These are phyloP conservation scores for Portunus trituberculatus DNA, from an alignment of 1,140 invertebrate genomes.

Conservation along the genomic window DNA sequence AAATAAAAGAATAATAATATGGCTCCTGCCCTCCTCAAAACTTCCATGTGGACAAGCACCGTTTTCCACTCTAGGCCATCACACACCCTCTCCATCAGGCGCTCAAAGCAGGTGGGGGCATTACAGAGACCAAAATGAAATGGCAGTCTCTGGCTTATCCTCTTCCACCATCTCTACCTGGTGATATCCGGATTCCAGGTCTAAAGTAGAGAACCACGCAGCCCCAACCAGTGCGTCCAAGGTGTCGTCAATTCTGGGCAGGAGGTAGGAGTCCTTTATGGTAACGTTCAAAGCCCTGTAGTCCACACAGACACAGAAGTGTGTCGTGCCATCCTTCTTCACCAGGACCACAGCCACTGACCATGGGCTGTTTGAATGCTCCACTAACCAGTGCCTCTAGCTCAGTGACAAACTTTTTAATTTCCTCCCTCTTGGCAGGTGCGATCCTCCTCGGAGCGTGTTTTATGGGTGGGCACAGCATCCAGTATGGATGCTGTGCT, in stretches of 20 bases:
- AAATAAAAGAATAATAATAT: too few relatives aligned
- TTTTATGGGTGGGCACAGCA: background rate
- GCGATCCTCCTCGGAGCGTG: background rate
- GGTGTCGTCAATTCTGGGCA: background rate
- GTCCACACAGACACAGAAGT: background rate
- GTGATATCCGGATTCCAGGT: background rate
- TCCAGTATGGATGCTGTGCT: background rate
- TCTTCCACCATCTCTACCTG: background rate
- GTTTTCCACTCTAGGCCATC: background rate
- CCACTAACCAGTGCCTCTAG: background rate
- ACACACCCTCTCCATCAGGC: background rate
- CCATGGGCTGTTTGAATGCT: background rate
- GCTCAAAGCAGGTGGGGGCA: background rate
- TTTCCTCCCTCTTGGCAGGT: background rate
- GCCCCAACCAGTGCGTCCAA: background rate
- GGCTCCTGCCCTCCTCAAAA: background rate
- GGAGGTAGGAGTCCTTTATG: background rate
- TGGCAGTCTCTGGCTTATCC: background rate
- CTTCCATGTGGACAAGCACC: background rate
- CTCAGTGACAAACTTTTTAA: background rate
- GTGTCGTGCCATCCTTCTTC: background rate
- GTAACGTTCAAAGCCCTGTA: background rate
- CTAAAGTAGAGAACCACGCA: background rate
- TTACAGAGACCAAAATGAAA: background rate
- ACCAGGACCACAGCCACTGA: background rate